Conservation (phyloP, 1,140 invertebrate genomes). For the Scylla paramamosain region DNA sequence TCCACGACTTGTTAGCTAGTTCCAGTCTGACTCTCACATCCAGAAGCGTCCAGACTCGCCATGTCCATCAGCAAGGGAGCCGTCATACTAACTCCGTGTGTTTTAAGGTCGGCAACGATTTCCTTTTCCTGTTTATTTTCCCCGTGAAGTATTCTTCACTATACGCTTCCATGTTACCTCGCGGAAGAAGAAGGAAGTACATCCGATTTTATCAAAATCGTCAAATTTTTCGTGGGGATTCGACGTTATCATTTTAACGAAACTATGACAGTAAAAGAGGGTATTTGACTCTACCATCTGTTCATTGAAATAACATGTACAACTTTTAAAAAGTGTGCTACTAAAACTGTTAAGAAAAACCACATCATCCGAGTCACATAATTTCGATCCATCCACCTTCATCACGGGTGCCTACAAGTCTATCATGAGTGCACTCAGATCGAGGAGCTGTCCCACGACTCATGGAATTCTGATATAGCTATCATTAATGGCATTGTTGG, state of each 20-base stretch:
- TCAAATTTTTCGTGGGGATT: neutral
- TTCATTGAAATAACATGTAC: conserved; percentile 47
- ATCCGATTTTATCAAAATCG: neutral
- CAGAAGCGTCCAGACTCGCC: conserved; percentile 29
- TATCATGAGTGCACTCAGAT: neutral
- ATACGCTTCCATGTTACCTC: conserved; percentile 45
- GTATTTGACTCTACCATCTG: conserved; percentile 47
- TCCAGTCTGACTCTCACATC: neutral
- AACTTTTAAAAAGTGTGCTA: conserved; percentile 35
- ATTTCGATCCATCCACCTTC: neutral
- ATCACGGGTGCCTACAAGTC: neutral
- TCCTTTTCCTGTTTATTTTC: conserved; percentile 28
- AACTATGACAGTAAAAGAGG: neutral
- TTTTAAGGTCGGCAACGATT: neutral
- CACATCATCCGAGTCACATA: neutral
- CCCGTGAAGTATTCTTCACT: neutral
- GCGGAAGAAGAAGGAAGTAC: neutral
- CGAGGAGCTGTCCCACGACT: conserved; percentile 22
- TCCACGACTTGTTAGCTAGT: conserved; percentile 31
- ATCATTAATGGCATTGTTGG: neutral
- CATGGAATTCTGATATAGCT: neutral
- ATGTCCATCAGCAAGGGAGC: conserved; percentile 7
- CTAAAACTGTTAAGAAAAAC: conserved; percentile 26
- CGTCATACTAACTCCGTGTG: neutral
- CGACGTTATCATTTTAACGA: conserved; percentile 35